Evolutionary conservation across 2,888 invertebrate species (phyloP).

Genomic region (Agrochola circellaris): DNA sequence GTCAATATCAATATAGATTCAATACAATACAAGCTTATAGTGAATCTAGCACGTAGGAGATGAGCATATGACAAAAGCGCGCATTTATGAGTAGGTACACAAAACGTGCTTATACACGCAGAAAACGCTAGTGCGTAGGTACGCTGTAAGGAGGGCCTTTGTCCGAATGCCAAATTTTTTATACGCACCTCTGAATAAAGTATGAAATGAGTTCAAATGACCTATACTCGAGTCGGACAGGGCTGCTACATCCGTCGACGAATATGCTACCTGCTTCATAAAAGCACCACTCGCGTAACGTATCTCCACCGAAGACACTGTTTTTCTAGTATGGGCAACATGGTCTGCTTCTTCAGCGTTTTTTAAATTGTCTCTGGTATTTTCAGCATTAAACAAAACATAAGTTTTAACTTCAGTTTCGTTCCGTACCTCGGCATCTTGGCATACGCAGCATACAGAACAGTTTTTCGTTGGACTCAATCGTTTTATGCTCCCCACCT

Average conservation of each 20-base stretch:
- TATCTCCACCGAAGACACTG: conserved; percentile 78
- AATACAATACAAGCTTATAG: neutral
- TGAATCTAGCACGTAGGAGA: neutral
- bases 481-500: neutral
- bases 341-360: conserved; percentile 16
- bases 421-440: neutral
- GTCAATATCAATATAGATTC: neutral
- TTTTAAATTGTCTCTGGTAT: conserved; percentile 32
- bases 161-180: neutral
- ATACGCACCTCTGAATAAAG: conserved; percentile 81
- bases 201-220: conserved; percentile 75
- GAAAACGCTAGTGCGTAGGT: neutral
- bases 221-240: conserved; percentile 61
- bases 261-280: conserved; percentile 73
- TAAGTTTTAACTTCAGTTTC: conserved; percentile 39
- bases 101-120: neutral
- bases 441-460: neutral
- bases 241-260: conserved; percentile 72
- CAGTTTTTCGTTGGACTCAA: neutral
- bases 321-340: conserved; percentile 61
- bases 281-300: conserved; percentile 73
- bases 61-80: neutral
- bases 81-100: neutral
- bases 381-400: conserved; percentile 48
- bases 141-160: neutral